Evolutionary conservation across 2,888 invertebrate genomes (phyloP), one percentile per base, ranked within the genome.

Genomic region (Leucozona laternaria): DNA sequence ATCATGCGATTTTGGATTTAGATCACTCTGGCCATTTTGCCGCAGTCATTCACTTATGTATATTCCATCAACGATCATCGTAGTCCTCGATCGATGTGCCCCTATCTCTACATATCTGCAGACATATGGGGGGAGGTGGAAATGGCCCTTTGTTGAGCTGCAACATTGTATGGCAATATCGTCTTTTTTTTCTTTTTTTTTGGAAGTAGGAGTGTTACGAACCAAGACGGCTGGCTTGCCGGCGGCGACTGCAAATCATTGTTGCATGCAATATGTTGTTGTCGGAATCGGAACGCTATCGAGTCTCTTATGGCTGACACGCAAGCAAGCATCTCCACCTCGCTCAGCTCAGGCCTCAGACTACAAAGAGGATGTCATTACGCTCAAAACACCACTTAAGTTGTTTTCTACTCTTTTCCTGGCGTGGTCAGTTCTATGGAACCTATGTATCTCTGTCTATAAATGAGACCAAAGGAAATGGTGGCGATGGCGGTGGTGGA

Each of bases 201-300:
- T n/a, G n/a, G n/a, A 53, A 25, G 50, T n/a, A 53, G 68, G 68
- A 68, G 66, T 66, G 76, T 68, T 77, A 73, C 81, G 85, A 85
- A 68, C 80, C 80, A 80, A 77, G 77, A 78, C 81, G 70, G 48
- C 40, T 48, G 55, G n/a, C 20, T n/a, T 68, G 71, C 40, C 62
- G n/a, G 71, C 62, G 20, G 31, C 31, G 31, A 64, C 66, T 81
- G 53, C 22, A 75, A 82, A 28, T 75, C 86, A 86, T 75, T 79
- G 86, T 86, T 86, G 86, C 86, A 78, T 86, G 79, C 78, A 75
- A 82, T 86, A 43, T 73, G 62, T 72, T 76, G 84, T 50, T 79
- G 84, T 84, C 84, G 70, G 79, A 57, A 37, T 84, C 84, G 70
- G 79, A 57, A 37, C 28, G 28, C 48, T 43, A 53, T 48, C 66